Percentiles rank a stretch among this genome's conserved stretches.
Conservation (phyloP, 2,797 vertebrate genomes). For the Mico argentatus region DNA sequence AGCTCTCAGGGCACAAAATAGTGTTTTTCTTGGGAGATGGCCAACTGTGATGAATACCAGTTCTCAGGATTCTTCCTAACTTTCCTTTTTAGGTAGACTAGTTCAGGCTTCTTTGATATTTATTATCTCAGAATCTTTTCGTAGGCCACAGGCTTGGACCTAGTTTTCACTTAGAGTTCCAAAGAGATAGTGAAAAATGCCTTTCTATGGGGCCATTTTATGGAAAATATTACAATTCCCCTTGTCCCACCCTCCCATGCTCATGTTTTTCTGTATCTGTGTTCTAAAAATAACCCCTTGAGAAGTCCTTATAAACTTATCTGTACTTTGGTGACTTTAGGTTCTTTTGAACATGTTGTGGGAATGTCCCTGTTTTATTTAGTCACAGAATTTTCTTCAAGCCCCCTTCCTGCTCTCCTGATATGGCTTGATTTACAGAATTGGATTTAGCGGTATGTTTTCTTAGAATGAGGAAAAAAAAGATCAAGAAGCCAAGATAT, state of each 20-base stretch:
- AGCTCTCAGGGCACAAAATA: conserved; percentile 41
- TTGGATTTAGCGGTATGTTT: not conserved
- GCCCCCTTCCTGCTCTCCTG: not conserved
- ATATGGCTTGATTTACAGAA: not conserved
- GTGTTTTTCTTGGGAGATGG: conserved; percentile 69
- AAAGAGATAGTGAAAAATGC: not conserved
- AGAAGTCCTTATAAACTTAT: not conserved
- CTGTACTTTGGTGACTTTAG: not conserved
- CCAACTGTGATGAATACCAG: not conserved
- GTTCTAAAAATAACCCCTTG: conserved; percentile 27
- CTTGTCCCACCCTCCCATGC: not conserved
- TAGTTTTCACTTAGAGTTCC: not conserved
- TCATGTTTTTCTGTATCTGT: not conserved
- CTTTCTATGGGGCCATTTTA: not conserved
- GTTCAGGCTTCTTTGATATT: not conserved
- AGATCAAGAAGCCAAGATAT: not conserved
- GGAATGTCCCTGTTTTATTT: not conserved
- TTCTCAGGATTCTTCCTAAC: not conserved
- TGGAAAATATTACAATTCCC: conserved; percentile 1
- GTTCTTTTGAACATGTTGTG: not conserved
- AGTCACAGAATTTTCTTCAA: not conserved
- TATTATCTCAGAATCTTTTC: conserved; percentile 8
- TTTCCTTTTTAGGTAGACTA: conserved; percentile 35
- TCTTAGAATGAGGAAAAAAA: not conserved
- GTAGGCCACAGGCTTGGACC: not conserved